Evolutionary conservation across 2,888 invertebrate species (phyloP).

Genomic region (Chrysolina oricalcia): DNA sequence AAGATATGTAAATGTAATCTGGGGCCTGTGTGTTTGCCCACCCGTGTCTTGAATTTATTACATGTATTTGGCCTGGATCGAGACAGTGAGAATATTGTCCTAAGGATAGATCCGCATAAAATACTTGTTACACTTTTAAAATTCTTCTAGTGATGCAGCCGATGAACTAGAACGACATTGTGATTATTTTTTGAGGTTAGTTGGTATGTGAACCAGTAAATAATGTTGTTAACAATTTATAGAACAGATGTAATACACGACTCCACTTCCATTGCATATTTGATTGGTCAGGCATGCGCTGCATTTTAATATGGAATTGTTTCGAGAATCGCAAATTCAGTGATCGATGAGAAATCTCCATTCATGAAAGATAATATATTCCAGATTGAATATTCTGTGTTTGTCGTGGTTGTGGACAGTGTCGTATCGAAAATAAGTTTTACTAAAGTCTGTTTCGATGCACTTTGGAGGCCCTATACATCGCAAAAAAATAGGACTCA

Average conservation of each 20-base stretch:
- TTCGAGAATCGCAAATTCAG: slow-evolving; percentile 55
- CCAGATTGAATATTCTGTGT: slow-evolving; percentile 44
- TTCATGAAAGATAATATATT: slow-evolving; percentile 48
- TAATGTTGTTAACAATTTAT: slow-evolving; percentile 60
- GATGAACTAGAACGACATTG: slow-evolving; percentile 54
- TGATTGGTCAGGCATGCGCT: slow-evolving; percentile 56
- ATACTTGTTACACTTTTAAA: slow-evolving; percentile 42
- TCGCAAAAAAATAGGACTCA: too few relatives aligned
- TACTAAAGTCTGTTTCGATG: too few relatives aligned
- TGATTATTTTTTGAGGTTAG: slow-evolving; percentile 59
- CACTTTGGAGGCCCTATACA: too few relatives aligned
- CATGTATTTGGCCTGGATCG: slow-evolving; percentile 9
- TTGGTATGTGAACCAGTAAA: slow-evolving; percentile 61
- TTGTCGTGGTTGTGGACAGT: slow-evolving; percentile 28
- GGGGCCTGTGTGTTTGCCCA: background rate
- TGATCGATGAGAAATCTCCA: slow-evolving; percentile 52
- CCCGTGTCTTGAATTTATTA: slow-evolving; percentile 19
- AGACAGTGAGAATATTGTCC: slow-evolving; percentile 10
- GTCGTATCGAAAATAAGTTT: background rate
- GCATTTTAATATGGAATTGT: slow-evolving; percentile 57
- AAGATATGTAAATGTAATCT: slow-evolving; percentile 2
- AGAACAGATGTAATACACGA: slow-evolving; percentile 61
- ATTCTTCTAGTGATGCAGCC: slow-evolving; percentile 43
- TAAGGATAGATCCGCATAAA: background rate
- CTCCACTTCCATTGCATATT: slow-evolving; percentile 58